Percentiles rank a stretch among this genome's conserved stretches.
phyloP scores from a whole-genome alignment of 2,888 invertebrate genomes.

The Lomographa bimaculata region DNA sequence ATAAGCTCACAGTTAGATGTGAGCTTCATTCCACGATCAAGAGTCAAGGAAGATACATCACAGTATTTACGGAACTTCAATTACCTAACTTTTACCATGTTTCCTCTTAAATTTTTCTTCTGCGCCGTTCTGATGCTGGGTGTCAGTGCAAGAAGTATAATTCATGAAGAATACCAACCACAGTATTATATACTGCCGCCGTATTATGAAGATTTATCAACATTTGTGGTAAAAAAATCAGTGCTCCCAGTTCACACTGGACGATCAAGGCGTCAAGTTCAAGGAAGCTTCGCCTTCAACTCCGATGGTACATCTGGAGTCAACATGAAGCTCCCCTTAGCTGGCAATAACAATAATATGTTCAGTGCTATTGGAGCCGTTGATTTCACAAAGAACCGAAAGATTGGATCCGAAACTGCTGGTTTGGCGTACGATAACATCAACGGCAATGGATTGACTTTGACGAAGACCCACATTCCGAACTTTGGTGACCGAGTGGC shows the following conservation, averaged over 20 bases:
- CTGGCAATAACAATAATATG: constrained; percentile 38
- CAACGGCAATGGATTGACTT: constrained; percentile 48
- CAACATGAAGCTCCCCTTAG: constrained; percentile 43
- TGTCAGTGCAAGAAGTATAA: constrained; percentile 8
- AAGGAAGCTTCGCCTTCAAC: constrained; percentile 36
- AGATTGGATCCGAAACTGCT: constrained; percentile 39
- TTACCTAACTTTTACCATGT: no score
- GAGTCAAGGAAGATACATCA: neutral
- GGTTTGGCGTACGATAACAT: constrained; percentile 52
- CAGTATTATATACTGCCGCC: neutral
- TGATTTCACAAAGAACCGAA: constrained; percentile 30
- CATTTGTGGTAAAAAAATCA: constrained; percentile 2
- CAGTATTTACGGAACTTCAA: no score
- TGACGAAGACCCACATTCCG: constrained; percentile 45
- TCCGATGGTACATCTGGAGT: constrained; percentile 38
- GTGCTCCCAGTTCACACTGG: constrained; percentile 5
- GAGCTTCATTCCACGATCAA: constrained; percentile 6
- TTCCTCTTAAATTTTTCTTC: constrained; percentile 2
- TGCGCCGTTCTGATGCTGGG: constrained; percentile 7
- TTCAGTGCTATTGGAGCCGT: constrained; percentile 45
- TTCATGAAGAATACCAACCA: constrained; percentile 5
- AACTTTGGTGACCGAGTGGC: constrained; percentile 46
- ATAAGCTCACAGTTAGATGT: neutral
- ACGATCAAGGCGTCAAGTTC: constrained; percentile 36
- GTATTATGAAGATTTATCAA: constrained; percentile 2